These are phyloP conservation scores for Aphidius gifuensis DNA, from an alignment of 1,140 invertebrate species.

Conservation along the genomic window DNA sequence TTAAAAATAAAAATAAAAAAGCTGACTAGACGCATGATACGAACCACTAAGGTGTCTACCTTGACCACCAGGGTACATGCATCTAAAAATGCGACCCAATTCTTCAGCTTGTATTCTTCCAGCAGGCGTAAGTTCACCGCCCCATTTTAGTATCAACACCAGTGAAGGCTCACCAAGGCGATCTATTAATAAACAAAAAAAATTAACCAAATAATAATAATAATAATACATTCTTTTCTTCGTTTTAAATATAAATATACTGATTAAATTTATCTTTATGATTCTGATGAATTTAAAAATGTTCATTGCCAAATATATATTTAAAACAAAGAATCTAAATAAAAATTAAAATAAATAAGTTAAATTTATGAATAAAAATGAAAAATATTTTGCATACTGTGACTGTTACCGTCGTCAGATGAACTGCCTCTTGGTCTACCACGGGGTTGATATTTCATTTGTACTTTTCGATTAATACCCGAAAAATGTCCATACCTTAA, in stretches of 20 bases:
- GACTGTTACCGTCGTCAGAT: slow-evolving; percentile 86
- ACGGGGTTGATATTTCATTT: slow-evolving; percentile 98
- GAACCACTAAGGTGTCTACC: slow-evolving; percentile 74
- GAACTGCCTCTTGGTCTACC: slow-evolving; percentile 88
- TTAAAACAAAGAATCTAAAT: too few relatives aligned
- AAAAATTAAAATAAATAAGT: slow-evolving; percentile 4
- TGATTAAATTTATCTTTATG: too few relatives aligned
- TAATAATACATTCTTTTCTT: neutral
- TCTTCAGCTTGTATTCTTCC: slow-evolving; percentile 96
- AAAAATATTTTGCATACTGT: slow-evolving; percentile 37
- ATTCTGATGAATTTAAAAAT: too few relatives aligned
- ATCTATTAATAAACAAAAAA: slow-evolving; percentile 57
- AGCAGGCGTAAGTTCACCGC: slow-evolving; percentile 97
- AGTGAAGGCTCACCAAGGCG: slow-evolving; percentile 82
- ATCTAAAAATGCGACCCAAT: slow-evolving; percentile 94
- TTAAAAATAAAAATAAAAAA: slow-evolving; percentile 41
- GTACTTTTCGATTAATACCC: slow-evolving; percentile 99
- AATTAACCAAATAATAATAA: neutral
- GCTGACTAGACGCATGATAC: slow-evolving; percentile 55
- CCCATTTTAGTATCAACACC: slow-evolving; percentile 98
- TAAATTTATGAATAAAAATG: slow-evolving; percentile 17
- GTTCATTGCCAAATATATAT: too few relatives aligned
- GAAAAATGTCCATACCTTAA: slow-evolving; percentile 98
- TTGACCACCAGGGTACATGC: slow-evolving; percentile 95
- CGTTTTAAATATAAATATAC: slow-evolving; percentile 1